Percentiles rank a stretch among this genome's conserved stretches.
Evolutionary conservation across 1,140 invertebrate species (phyloP).

Genomic region (Scaptomyza hsui): DNA sequence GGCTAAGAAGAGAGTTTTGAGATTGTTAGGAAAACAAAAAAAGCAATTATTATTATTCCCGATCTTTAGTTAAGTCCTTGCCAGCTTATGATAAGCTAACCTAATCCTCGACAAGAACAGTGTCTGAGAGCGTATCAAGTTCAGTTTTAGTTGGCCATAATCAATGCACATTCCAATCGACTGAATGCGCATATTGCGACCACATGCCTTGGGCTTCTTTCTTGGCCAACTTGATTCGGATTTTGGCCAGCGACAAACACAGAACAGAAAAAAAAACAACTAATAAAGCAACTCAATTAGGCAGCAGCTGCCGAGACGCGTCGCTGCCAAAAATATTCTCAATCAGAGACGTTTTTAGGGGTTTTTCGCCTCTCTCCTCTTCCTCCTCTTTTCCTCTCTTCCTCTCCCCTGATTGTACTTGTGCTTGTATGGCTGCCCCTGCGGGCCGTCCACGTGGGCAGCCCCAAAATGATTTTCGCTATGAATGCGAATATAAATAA

Average conservation of each 20-base stretch:
- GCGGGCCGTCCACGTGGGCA: conserved; percentile 23
- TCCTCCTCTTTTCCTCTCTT: no score
- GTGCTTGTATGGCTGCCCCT: conserved; percentile 55
- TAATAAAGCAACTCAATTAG: conserved; percentile 77
- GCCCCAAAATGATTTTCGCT: conserved; percentile 32
- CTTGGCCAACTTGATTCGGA: conserved; percentile 4
- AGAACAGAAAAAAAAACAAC: conserved; percentile 36
- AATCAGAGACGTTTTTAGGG: conserved; percentile 44
- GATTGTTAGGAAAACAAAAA: no score
- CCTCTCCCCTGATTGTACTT: no score
- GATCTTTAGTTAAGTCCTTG: no score
- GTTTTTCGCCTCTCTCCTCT: no score
- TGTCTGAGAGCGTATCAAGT: not conserved
- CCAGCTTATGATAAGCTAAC: no score
- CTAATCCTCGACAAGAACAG: not conserved
- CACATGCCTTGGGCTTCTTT: conserved; percentile 32
- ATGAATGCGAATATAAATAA: conserved; percentile 63
- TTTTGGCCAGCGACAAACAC: not conserved
- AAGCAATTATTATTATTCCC: no score
- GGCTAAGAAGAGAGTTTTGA: no score
- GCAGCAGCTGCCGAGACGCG: conserved; percentile 34
- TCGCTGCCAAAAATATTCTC: conserved; percentile 43
- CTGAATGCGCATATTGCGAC: conserved; percentile 2
- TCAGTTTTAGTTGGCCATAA: not conserved
- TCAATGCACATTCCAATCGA: conserved; percentile 6